Evolutionary conservation across 2,888 invertebrate genomes (phyloP), one percentile per base, ranked within the genome.

Genomic region (Lepidochitona cinerea): DNA sequence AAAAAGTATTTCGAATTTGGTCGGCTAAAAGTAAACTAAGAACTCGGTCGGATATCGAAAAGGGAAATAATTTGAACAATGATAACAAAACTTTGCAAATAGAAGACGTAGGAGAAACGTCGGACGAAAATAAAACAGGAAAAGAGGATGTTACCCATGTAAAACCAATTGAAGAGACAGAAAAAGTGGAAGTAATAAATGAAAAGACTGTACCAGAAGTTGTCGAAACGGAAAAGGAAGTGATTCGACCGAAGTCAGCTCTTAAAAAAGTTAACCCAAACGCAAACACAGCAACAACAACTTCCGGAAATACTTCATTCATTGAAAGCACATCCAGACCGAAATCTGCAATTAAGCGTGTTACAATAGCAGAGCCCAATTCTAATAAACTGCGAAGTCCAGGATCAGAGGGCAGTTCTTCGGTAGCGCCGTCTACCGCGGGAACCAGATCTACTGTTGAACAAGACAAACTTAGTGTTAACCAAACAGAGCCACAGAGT

Each of bases 1-100:
- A 23, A 18, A 68, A 52, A 26, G 23, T 76, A 14, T 35, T 75
- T 0, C 52, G 65, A 32, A 9, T 75, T 14, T 74, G 73, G 77
- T 73, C 75, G 9, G 68, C 54, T 12, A 75, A 72, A 41, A 66
- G 65, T 66, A 66, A 26, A 66, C 18, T n/a, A 3, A 1, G 37
- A 36, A 35, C 18, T 36, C 33, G 9, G 6, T 26, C 66, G 35
- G 37, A 1, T 64, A 64, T 9, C 26, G n/a, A 14, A 64, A 29
- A 64, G 18, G 32, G 14, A 14, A 32, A 5, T 18, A 33, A 64
- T 18, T 26, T 23, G 3, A 14, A 37, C 32, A n/a, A 66, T 66
- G 35, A 14, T 12, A 26, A 35, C 66, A 23, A 36, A 26, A 66
- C 32, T 4, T 14, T 36, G 35, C 5, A 66, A 66, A 23, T 29